Conservation (phyloP, 2,113 vertebrate species). For the Propithecus coquereli region DNA sequence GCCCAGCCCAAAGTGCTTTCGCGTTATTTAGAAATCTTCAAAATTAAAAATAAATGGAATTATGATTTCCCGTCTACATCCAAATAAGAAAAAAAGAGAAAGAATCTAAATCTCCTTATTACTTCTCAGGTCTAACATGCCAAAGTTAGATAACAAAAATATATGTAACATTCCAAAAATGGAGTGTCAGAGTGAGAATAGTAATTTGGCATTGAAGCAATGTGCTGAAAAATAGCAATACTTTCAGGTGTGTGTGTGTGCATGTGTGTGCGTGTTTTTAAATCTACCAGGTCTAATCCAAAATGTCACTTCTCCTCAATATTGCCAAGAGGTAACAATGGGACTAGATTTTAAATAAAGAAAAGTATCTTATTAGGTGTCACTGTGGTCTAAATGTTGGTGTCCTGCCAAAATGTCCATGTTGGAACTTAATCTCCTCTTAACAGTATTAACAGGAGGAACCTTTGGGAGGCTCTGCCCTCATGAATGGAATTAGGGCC, state of each 20-base stretch:
- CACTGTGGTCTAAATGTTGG: neutral
- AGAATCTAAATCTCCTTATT: neutral
- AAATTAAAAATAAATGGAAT: conserved; percentile 6
- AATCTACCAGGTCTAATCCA: neutral
- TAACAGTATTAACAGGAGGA: neutral
- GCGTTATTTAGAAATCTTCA: neutral
- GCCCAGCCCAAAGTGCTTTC: neutral
- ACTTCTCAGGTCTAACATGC: neutral
- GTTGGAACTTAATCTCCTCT: neutral
- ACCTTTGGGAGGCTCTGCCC: neutral
- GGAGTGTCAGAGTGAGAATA: neutral
- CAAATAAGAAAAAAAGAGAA: neutral
- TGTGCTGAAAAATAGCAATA: neutral
- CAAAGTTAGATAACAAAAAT: neutral
- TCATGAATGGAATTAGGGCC: neutral
- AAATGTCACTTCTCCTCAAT: neutral
- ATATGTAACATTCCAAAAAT: neutral
- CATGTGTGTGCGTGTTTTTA: neutral
- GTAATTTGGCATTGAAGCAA: neutral
- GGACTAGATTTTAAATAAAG: neutral
- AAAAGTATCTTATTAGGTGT: neutral
- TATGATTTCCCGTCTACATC: neutral
- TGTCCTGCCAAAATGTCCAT: neutral
- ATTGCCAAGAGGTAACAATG: neutral
- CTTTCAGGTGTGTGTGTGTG: neutral